Evolutionary conservation across 2,797 vertebrate genomes (phyloP).

Genomic region (Streptopelia turtur): DNA sequence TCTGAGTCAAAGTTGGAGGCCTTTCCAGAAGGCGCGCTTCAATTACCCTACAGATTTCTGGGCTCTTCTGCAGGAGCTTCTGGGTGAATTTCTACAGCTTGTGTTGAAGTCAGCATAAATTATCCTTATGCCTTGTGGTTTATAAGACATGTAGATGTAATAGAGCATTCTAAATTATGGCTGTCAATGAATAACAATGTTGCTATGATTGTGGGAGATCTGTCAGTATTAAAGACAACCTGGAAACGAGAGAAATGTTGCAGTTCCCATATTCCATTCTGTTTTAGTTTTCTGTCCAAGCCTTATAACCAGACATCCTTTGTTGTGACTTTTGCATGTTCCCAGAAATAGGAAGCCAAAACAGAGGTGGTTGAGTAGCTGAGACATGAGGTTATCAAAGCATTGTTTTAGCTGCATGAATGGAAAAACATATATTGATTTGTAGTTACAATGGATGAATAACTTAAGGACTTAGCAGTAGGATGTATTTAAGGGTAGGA

Average conservation of each 20-base stretch:
- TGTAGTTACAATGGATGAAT: not conserved
- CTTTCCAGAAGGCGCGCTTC: constrained; percentile 25
- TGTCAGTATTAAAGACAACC: constrained; percentile 71
- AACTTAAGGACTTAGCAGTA: not conserved
- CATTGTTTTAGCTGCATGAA: constrained; percentile 2
- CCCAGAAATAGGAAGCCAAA: constrained; percentile 56
- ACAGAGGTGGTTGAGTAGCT: constrained; percentile 23
- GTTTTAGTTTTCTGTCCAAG: constrained; percentile 64
- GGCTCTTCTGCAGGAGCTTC: constrained; percentile 44
- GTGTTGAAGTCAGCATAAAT: constrained; percentile 70
- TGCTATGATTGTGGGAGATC: constrained; percentile 46
- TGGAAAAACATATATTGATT: not conserved
- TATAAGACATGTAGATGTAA: constrained; percentile 53
- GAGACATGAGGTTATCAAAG: constrained; percentile 35
- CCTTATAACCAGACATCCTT: constrained; percentile 57
- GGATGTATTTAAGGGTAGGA: not conserved
- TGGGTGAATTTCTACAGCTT: constrained; percentile 66
- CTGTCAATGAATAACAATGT: constrained; percentile 68
- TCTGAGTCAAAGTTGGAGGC: not conserved
- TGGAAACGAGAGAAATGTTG: constrained; percentile 60
- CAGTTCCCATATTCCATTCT: constrained; percentile 43
- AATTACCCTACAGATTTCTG: constrained; percentile 37
- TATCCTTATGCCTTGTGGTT: constrained; percentile 66
- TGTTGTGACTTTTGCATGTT: constrained; percentile 67
- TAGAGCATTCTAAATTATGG: constrained; percentile 63